Evolutionary conservation across 2,888 invertebrate genomes (phyloP).

Genomic region (Agrypnus murinus): DNA sequence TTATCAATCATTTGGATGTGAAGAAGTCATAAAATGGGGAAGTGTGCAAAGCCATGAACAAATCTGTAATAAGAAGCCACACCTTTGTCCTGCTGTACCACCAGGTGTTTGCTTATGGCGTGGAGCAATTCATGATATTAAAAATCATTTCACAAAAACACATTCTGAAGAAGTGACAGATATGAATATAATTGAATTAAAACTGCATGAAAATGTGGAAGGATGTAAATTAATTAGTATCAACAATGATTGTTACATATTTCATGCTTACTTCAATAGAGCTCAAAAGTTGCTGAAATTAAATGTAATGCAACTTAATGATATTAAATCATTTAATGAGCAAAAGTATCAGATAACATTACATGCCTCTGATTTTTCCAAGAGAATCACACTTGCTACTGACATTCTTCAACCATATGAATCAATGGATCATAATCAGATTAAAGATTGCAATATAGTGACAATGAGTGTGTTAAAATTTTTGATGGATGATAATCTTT

Average conservation of each 20-base stretch:
- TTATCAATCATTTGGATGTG: constrained; percentile 16
- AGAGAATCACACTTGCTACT: not conserved
- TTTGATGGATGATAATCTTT: not conserved
- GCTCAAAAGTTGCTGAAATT: not conserved
- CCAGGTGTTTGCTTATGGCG: constrained; percentile 10
- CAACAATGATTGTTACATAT: not conserved
- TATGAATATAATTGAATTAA: not conserved
- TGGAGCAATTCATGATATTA: not conserved
- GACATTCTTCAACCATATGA: not conserved
- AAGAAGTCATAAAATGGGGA: constrained; percentile 11
- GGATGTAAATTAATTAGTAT: constrained; percentile 1
- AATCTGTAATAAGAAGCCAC: constrained; percentile 9
- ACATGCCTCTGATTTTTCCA: constrained; percentile 6
- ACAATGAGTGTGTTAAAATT: constrained; percentile 8
- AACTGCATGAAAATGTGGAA: constrained; percentile 1
- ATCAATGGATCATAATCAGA: constrained; percentile 13
- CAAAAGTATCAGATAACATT: constrained; percentile 6
- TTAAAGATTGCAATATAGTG: constrained; percentile 5
- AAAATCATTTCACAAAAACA: not conserved
- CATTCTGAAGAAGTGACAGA: not conserved
- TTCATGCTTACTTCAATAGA: constrained; percentile 8
- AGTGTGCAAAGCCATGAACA: not conserved
- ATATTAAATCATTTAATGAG: not conserved
- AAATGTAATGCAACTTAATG: not conserved
- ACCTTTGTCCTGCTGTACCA: constrained; percentile 2